Percentiles rank a stretch among this genome's conserved stretches.
phyloP scores from a whole-genome alignment of 1,140 invertebrate species.

The Littorina saxatilis region DNA sequence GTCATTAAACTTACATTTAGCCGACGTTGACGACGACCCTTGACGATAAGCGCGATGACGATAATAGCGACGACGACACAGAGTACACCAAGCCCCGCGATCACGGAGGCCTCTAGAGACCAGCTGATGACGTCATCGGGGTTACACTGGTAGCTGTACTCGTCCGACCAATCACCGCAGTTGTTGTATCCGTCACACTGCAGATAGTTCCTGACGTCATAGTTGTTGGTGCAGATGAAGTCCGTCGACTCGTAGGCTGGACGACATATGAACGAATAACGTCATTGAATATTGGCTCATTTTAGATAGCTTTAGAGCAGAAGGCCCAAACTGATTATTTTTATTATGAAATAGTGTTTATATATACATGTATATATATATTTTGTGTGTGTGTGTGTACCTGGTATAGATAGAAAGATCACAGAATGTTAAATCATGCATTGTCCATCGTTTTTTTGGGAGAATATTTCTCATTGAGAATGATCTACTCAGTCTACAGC shows the following conservation, averaged over 20 bases:
- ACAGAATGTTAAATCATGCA: no score
- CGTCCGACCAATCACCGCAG: slow-evolving; percentile 25
- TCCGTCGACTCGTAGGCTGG: background rate
- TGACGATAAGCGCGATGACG: background rate
- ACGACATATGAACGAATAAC: no score
- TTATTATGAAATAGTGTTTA: no score
- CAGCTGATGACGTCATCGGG: background rate
- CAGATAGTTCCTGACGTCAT: background rate
- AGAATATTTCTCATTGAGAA: no score
- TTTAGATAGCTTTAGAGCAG: no score
- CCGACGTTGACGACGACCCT: background rate
- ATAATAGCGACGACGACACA: background rate
- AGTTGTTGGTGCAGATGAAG: slow-evolving; percentile 4
- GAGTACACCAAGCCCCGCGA: background rate
- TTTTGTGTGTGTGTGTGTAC: no score
- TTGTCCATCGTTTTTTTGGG: no score
- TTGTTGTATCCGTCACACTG: slow-evolving; percentile 27
- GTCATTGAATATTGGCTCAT: no score
- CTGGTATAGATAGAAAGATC: no score
- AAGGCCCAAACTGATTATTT: no score
- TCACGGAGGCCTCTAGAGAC: background rate
- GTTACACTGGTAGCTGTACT: slow-evolving; percentile 6
- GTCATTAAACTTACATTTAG: background rate
- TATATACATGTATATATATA: no score
- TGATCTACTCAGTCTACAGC: no score